Evolutionary conservation across 2,113 vertebrate genomes (phyloP).

Genomic region (Opisthocomus hoazin): DNA sequence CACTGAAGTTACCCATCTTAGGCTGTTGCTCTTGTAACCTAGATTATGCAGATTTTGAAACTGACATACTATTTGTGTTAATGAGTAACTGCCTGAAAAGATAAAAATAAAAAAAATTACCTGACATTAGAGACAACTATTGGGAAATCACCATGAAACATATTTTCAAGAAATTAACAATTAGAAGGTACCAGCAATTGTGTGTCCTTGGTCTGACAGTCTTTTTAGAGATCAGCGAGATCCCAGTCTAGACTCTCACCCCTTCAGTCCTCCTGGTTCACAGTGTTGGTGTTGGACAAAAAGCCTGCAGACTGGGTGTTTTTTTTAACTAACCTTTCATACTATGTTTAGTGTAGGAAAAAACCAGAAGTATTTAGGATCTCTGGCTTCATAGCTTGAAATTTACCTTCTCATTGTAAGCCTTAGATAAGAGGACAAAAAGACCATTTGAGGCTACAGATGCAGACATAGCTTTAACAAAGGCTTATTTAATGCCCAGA

Average conservation of each 20-base stretch:
- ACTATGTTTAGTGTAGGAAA: not conserved
- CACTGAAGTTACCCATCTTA: not conserved
- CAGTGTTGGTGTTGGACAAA: not conserved
- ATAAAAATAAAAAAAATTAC: not conserved
- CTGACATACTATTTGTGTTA: not conserved
- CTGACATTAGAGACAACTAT: not conserved
- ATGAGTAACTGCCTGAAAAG: not conserved
- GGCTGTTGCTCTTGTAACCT: not conserved
- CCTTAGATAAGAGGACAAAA: not conserved
- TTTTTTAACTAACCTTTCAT: not conserved
- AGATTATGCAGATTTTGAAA: not conserved
- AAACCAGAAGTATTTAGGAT: not conserved
- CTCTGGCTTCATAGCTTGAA: rapidly evolving
- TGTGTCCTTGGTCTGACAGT: not conserved
- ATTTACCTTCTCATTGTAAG: not conserved
- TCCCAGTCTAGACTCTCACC: not conserved
- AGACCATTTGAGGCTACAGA: not conserved
- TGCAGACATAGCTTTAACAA: not conserved
- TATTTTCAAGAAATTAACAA: not conserved
- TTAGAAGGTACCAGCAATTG: not conserved
- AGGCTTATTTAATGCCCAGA: not conserved
- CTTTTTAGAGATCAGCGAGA: not conserved
- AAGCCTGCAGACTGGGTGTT: rapidly evolving
- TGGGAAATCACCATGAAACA: no score
- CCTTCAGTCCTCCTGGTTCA: rapidly evolving